phyloP scores from a whole-genome alignment of 2,113 vertebrate species.

The Pionites leucogaster region DNA sequence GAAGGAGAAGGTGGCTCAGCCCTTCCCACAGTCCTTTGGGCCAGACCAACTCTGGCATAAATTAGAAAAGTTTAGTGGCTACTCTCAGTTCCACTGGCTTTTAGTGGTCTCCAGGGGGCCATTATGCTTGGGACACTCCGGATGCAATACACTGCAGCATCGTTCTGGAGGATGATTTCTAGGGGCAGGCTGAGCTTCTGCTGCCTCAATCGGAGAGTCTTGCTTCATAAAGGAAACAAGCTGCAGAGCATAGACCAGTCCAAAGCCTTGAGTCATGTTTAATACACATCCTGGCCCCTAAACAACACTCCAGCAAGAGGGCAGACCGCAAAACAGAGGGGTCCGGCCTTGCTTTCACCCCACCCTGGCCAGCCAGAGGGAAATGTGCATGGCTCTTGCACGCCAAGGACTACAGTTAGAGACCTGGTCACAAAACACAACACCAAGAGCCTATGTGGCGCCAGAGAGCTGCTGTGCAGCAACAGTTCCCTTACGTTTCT shows the following conservation, averaged over 20 bases:
- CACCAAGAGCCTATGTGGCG: not conserved
- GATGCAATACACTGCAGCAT: not conserved
- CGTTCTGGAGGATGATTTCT: not conserved
- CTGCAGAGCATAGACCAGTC: not conserved
- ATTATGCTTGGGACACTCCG: conserved; percentile 12
- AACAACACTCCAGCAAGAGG: not conserved
- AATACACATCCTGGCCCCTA: not conserved
- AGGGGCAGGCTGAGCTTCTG: not conserved
- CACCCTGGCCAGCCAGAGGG: not conserved
- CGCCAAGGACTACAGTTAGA: not conserved
- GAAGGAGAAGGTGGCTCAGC: not conserved
- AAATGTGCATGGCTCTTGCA: not conserved
- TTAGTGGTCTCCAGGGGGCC: conserved; percentile 2
- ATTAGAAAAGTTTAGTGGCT: conserved; percentile 37
- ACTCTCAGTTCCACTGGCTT: conserved; percentile 34
- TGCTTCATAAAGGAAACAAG: not conserved
- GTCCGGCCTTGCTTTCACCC: not conserved
- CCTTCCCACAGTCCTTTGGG: not conserved
- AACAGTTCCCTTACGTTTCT: not conserved
- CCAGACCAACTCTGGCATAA: not conserved
- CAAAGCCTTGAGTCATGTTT: not conserved
- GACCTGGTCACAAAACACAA: not conserved
- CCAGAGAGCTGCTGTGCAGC: not conserved
- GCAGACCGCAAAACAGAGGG: not conserved
- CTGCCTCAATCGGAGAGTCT: not conserved